phyloP scores from a whole-genome alignment of 2,888 invertebrate genomes.

The Eledone cirrhosa region DNA sequence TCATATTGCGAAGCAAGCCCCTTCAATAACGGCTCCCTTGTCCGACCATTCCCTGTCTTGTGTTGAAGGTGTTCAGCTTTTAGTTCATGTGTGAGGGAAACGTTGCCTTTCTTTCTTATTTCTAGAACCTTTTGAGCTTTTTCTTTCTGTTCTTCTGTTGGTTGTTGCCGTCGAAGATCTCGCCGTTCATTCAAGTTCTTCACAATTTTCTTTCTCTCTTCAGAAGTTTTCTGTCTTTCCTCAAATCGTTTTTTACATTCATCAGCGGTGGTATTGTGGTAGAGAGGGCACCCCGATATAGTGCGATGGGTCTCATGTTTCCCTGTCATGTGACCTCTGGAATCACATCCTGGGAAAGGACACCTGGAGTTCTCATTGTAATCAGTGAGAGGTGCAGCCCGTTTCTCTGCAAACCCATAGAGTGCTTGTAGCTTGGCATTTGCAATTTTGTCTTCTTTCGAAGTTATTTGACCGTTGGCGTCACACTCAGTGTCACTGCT shows the following conservation, averaged over 20 bases:
- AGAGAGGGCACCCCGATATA: constrained; percentile 88
- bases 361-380: constrained; percentile 67
- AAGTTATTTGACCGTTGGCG: background rate
- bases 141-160: constrained; percentile 60
- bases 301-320: constrained; percentile 84
- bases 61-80: constrained; percentile 54
- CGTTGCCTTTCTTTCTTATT: constrained; percentile 43
- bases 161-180: constrained; percentile 53
- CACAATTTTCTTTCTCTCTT: constrained; percentile 51
- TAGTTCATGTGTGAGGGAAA: constrained; percentile 54
- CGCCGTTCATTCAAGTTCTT: constrained; percentile 52
- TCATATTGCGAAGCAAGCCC: constrained; percentile 79
- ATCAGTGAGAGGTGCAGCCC: constrained; percentile 54
- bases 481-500: constrained; percentile 9
- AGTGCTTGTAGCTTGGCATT: constrained; percentile 14
- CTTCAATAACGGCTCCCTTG: constrained; percentile 61
- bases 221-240: constrained; percentile 50
- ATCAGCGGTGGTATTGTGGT: constrained; percentile 83
- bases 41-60: constrained; percentile 53
- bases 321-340: constrained; percentile 86
- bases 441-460: background rate
- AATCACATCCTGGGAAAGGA: constrained; percentile 86
- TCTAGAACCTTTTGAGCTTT: constrained; percentile 48
- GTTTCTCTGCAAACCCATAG: constrained; percentile 43
- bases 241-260: constrained; percentile 71